These are phyloP conservation scores for Scaptomyza cyrtandrae DNA, from an alignment of 2,888 invertebrate species.

Conservation along the genomic window DNA sequence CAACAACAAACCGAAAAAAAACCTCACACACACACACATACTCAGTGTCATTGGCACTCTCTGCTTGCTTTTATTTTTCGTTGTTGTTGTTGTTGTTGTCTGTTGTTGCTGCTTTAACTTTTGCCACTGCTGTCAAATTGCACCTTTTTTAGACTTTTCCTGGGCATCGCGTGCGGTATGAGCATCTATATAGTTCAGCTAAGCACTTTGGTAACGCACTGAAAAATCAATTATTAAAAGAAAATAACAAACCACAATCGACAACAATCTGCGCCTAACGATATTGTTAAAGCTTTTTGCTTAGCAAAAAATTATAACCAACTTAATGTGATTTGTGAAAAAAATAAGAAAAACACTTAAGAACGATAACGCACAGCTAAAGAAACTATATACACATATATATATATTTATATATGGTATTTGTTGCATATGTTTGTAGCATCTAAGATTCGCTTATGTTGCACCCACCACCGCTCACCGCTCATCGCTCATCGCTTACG, in stretches of 20 bases:
- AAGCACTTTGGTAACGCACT: constrained; percentile 30
- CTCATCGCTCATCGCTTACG: constrained; percentile 34
- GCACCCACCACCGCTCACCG: constrained; percentile 39
- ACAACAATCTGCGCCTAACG: background rate
- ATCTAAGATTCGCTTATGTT: constrained; percentile 38
- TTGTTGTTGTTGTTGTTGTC: constrained; percentile 1
- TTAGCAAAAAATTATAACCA: too few relatives aligned
- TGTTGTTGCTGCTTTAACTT: constrained; percentile 46
- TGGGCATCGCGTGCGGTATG: background rate
- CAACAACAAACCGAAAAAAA: constrained; percentile 1
- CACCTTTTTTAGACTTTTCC: constrained; percentile 32
- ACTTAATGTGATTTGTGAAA: too few relatives aligned
- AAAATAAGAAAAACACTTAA: too few relatives aligned
- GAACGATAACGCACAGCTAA: too few relatives aligned
- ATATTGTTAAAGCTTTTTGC: background rate
- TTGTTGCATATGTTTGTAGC: constrained; percentile 18
- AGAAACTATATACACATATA: too few relatives aligned
- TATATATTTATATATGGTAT: background rate
- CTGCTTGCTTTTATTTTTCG: background rate
- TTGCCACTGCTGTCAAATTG: constrained; percentile 11
- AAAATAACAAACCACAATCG: background rate
- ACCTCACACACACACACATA: constrained; percentile 23
- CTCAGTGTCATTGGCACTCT: constrained; percentile 62
- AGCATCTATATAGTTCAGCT: constrained; percentile 35
- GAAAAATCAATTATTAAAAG: constrained; percentile 46